Percentiles rank a stretch among this genome's conserved stretches.
These are phyloP conservation scores for Elachura formosa DNA, from an alignment of 2,113 vertebrate species.

Conservation along the genomic window DNA sequence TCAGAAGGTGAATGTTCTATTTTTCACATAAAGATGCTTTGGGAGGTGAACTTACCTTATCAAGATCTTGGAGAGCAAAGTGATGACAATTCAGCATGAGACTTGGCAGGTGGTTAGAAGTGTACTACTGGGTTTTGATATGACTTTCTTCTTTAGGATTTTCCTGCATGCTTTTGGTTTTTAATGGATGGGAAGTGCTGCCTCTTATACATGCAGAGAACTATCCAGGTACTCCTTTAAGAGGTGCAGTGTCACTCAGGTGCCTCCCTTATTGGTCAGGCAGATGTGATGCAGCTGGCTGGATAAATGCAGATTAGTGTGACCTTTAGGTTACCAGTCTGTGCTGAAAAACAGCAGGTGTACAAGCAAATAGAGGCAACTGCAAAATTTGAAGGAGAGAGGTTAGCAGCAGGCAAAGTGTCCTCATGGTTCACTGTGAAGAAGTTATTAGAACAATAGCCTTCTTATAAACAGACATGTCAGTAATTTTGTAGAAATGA, in stretches of 20 bases:
- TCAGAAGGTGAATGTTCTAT: background rate
- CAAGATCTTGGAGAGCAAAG: background rate
- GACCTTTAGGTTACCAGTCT: constrained; percentile 49
- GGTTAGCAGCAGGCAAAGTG: constrained; percentile 24
- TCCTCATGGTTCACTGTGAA: constrained; percentile 26
- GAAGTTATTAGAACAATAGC: background rate
- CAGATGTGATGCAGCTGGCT: constrained; percentile 27
- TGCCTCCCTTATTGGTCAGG: constrained; percentile 48
- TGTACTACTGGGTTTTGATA: background rate
- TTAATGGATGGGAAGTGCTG: background rate
- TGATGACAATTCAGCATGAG: background rate
- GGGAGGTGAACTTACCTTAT: background rate
- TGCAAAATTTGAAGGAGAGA: constrained; percentile 44
- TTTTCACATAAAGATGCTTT: background rate
- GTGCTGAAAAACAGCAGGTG: constrained; percentile 49
- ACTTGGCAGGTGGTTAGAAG: background rate
- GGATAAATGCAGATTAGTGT: constrained; percentile 1
- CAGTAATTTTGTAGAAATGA: constrained; percentile 46
- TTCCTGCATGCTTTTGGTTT: background rate
- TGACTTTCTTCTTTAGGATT: background rate
- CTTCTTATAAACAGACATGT: constrained; percentile 34
- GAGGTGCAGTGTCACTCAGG: constrained; percentile 10
- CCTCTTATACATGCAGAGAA: background rate
- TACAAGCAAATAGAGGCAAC: constrained; percentile 43
- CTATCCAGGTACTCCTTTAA: constrained; percentile 4